Base-by-base conservation (phyloP, 2,113 vertebrate genomes). In the Malurus alboscapulatus region DNA sequence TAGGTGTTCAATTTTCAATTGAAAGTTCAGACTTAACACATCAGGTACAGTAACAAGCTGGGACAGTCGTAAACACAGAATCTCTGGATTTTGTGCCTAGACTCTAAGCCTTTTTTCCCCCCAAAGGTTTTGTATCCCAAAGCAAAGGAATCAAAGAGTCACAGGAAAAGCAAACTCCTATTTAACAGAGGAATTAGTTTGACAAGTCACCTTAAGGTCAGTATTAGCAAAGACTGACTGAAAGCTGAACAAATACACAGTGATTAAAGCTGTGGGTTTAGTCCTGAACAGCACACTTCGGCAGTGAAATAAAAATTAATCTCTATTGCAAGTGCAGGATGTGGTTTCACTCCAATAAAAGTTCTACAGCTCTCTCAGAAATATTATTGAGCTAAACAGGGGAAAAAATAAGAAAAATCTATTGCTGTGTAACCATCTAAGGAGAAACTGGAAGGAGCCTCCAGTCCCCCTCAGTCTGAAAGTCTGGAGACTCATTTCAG, bases 171-270 rank as follows among this genome's bases (percentile, higher is more conserved):
- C 21, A 77, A 59, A 44, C 9, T 63, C 45, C 24, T 84, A 10
- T 45, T 78, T 51, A 87, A 87, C 20, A 87, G 68, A 27, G 21
- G 36, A 81, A 92, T 82, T 80, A 67, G 21, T 87, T 10, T 67
- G 44, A 84, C 34, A 82, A 53, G 62, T 71, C 84, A 94, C 65
- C 30, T 67, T 84, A 71, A 69, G 71, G 92, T 87, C 90, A 90
- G 61, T 26, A 55, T 58, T 63, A 71, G 40, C 27, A 88, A 47
- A 76, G 45, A 68, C 54, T 19, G n/a, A 65, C 50, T 67, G 57
- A 77, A 81, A 91, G 73, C 73, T 59, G 87, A 53, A 74, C 73
- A 87, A 84, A 88, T 5, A 92, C 15, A 53, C 1, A 77, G 55
- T 9, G 59, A 81, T 77, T 77, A 77, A 71, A 88, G 51, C 40